These are phyloP conservation scores for Megastigmus dorsalis DNA, from an alignment of 2,888 invertebrate genomes.

Conservation along the genomic window DNA sequence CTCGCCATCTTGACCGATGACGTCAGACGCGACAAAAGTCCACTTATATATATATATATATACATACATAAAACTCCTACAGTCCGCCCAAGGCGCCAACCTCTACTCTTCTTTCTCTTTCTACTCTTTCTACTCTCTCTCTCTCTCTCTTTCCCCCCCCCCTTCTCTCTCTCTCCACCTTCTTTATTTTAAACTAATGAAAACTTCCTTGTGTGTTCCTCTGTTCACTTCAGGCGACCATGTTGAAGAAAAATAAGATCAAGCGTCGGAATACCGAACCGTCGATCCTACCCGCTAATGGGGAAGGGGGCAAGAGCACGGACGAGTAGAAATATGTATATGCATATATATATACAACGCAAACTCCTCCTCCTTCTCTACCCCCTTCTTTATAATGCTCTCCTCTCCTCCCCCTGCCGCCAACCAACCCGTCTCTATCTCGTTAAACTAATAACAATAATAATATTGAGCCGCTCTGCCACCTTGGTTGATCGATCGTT, in stretches of 20 bases:
- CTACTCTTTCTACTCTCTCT: background rate
- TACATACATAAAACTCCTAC: too few relatives aligned
- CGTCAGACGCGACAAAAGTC: too few relatives aligned
- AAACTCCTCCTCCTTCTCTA: background rate
- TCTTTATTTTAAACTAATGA: constrained; percentile 45
- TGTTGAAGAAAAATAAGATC: constrained; percentile 99
- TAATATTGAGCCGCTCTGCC: background rate
- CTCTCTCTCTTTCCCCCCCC: background rate
- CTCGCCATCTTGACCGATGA: too few relatives aligned
- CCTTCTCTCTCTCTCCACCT: background rate
- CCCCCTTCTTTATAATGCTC: background rate
- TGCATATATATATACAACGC: too few relatives aligned
- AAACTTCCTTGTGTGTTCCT: constrained; percentile 65
- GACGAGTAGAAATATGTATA: constrained; percentile 77
- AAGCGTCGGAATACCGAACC: constrained; percentile 93
- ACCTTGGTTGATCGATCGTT: constrained; percentile 29
- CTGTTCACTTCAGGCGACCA: constrained; percentile 90
- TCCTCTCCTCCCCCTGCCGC: too few relatives aligned
- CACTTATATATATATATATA: too few relatives aligned
- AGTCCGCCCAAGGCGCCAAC: too few relatives aligned
- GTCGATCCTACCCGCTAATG: constrained; percentile 83
- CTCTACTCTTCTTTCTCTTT: background rate
- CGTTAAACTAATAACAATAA: too few relatives aligned
- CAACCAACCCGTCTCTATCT: too few relatives aligned
- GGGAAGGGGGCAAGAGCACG: constrained; percentile 82